These are phyloP conservation scores for Liparis tanakae DNA, from an alignment of 2,797 vertebrate species.

Conservation along the genomic window DNA sequence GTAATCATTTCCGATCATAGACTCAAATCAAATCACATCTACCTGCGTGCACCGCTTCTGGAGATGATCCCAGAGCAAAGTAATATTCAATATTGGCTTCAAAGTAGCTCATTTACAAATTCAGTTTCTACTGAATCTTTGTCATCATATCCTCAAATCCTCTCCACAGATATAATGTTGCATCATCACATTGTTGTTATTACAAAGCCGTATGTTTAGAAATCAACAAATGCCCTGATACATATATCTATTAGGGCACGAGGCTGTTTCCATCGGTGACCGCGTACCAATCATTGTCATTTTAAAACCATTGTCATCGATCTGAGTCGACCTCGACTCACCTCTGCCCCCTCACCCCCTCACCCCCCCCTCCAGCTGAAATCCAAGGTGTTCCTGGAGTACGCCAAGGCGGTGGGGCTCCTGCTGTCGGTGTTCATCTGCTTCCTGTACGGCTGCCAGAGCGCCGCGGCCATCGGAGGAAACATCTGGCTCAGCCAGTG, in stretches of 20 bases:
- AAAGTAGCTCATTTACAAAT: not conserved
- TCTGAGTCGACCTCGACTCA: not conserved
- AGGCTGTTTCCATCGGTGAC: not conserved
- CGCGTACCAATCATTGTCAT: not conserved
- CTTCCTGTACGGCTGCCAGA: constrained; percentile 91
- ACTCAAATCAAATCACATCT: not conserved
- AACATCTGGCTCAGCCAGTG: constrained; percentile 96
- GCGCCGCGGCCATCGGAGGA: constrained; percentile 88
- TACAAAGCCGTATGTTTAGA: not conserved
- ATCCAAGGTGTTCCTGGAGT: constrained; percentile 89
- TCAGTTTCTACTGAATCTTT: not conserved
- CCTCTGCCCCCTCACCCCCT: not conserved
- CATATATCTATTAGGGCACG: not conserved
- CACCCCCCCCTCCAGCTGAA: constrained; percentile 85
- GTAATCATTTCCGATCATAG: not conserved
- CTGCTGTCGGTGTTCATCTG: constrained; percentile 85
- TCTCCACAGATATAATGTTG: not conserved
- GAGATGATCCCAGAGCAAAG: not conserved
- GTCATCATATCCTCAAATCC: not conserved
- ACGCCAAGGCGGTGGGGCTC: constrained; percentile 88
- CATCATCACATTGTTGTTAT: not conserved
- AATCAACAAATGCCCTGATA: not conserved
- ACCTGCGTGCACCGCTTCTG: not conserved
- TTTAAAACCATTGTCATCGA: not conserved
- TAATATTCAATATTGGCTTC: not conserved